phyloP scores from a whole-genome alignment of 1,140 invertebrate species.

The Calosoma granatense region DNA sequence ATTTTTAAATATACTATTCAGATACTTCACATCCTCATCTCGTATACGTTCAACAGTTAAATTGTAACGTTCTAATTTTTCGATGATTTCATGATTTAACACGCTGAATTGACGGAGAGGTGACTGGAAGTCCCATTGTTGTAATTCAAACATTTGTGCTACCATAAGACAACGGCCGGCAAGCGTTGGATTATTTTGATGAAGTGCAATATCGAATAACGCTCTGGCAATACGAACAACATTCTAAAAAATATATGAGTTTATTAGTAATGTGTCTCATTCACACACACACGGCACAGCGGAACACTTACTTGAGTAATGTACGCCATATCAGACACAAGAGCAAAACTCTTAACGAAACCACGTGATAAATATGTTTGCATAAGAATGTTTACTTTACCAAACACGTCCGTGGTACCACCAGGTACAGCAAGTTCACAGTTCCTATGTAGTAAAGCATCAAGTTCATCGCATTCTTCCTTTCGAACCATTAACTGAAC shows the following conservation, averaged over 20 bases:
- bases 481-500: conserved; percentile 94
- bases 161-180: conserved; percentile 69
- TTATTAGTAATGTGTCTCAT: background rate
- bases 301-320: conserved; percentile 70
- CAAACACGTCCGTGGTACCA: conserved; percentile 79
- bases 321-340: conserved; percentile 89
- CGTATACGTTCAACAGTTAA: conserved; percentile 65
- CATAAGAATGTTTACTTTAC: conserved; percentile 95
- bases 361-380: conserved; percentile 83
- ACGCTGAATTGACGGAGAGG: conserved; percentile 79
- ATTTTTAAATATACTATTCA: conserved; percentile 60
- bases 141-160: conserved; percentile 82
- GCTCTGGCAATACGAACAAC: conserved; percentile 81
- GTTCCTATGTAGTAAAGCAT: conserved; percentile 55
- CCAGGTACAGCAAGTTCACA: conserved; percentile 70
- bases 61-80: conserved; percentile 69
- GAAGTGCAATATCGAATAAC: conserved; percentile 87
- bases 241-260: conserved; percentile 53
- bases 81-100: conserved; percentile 65
- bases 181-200: conserved; percentile 82
- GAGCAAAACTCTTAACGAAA: conserved; percentile 73
- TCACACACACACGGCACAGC: background rate
- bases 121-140: conserved; percentile 80
- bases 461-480: conserved; percentile 88
- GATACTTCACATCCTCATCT: conserved; percentile 80